Base-by-base conservation (phyloP, 1,140 invertebrate genomes). In the Gryon sp. region DNA sequence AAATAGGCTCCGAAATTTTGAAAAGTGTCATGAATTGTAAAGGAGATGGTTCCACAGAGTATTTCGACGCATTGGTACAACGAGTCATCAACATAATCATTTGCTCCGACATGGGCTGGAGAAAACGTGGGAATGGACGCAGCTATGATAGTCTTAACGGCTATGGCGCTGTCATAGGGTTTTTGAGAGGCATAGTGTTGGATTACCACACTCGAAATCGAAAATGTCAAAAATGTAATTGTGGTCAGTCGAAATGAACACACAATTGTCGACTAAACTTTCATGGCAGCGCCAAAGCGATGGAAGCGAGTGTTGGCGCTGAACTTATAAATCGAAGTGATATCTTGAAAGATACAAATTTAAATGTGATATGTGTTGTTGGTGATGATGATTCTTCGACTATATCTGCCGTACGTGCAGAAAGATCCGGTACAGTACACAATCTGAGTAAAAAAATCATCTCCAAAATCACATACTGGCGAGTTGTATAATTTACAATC, bases 41-140 rank as follows among this genome's bases (percentile, higher is more conserved):
- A 19, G 53, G 24, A 19, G 12, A 59, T 22, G 24, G 5, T 43
- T 43, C 19, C 4, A 41, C 22, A 6, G 30, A 55, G 14, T 18
- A 40, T 32, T 41, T 50, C 9, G 24, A 55, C n/a, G 8, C 14
- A 55, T 12, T 24, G n/a, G 11, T 55, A 0, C 52, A 55, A 19
- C 20, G 8, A 45, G 18, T 63, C 0, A 8, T 63, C 1, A 50
- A 50, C 9, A 52, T 50, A 0, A 65, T 65, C 11, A 15, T 52
- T 52, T 46, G 12, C 2, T 55, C 48, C n/a, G 65, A 59, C 16
- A 69, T 57, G 50, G 52, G 52, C n/a, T 69, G 65, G 52, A 68
- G 50, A 4, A 68, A 68, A 20, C 63, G 63, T 26, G 63, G 63
- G 0, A 68, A 55, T 8, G 50, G 43, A 4, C 52, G 41, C 6